phyloP scores from a whole-genome alignment of 2,888 invertebrate genomes.

The Craniophora ligustri region DNA sequence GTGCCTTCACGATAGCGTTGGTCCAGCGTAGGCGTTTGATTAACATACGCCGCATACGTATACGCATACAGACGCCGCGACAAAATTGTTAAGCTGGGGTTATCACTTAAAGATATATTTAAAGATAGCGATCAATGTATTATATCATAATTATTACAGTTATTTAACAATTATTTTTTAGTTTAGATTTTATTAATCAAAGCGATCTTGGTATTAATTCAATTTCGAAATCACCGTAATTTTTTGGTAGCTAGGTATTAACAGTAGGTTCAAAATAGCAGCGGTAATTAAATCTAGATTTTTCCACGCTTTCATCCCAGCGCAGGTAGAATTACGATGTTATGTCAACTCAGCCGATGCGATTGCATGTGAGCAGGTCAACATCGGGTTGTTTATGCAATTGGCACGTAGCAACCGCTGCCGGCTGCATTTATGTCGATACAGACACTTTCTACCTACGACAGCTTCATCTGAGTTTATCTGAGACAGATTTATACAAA shows the following conservation, averaged over 20 bases:
- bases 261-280: background rate
- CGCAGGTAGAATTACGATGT: conserved; percentile 32
- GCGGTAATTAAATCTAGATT: conserved; percentile 11
- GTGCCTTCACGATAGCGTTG: no score
- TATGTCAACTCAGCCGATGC: conserved; percentile 46
- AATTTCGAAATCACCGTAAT: background rate
- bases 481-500: background rate
- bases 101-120: no score
- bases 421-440: conserved; percentile 15
- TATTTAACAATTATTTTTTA: no score
- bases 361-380: conserved; percentile 26
- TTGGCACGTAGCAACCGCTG: conserved; percentile 46
- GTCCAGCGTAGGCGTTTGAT: no score
- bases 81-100: no score
- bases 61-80: no score
- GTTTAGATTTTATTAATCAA: no score
- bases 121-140: no score
- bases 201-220: no score
- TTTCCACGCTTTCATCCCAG: conserved; percentile 14
- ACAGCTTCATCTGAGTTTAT: conserved; percentile 14
- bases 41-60: no score
- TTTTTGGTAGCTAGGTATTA: background rate
- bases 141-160: no score
- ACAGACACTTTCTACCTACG: conserved; percentile 6
- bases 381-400: conserved; percentile 52